These are phyloP conservation scores for Oophaga pumilio DNA, from an alignment of 2,113 vertebrate genomes.

Conservation along the genomic window DNA sequence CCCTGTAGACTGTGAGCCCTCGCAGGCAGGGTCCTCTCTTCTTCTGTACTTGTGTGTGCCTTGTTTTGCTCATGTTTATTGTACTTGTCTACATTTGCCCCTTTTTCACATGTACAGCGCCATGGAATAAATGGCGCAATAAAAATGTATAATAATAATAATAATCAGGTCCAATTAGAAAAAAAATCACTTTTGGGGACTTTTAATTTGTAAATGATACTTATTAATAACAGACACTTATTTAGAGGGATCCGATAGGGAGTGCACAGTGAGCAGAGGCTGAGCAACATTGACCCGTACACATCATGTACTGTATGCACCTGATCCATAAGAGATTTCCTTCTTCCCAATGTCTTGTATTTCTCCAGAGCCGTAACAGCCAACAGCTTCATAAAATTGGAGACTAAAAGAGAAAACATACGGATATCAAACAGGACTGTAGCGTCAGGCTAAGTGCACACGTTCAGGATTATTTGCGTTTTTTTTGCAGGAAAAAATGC, in stretches of 20 bases:
- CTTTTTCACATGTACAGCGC: too few relatives aligned
- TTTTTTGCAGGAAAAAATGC: too few relatives aligned
- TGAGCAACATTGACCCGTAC: not conserved
- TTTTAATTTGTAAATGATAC: not conserved
- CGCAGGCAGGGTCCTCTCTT: too few relatives aligned
- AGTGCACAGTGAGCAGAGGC: not conserved
- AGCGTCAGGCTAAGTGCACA: too few relatives aligned
- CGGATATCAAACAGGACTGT: not conserved
- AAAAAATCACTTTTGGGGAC: not conserved
- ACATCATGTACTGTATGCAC: slow-evolving; percentile 57
- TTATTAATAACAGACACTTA: not conserved
- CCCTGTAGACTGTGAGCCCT: too few relatives aligned
- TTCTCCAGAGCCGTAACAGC: slow-evolving; percentile 69
- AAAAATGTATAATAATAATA: too few relatives aligned
- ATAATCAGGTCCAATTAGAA: too few relatives aligned
- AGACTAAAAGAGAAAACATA: slow-evolving; percentile 59
- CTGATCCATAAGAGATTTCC: slow-evolving; percentile 57
- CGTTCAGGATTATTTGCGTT: too few relatives aligned
- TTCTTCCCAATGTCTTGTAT: slow-evolving; percentile 66
- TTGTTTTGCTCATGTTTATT: too few relatives aligned
- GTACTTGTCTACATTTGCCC: too few relatives aligned
- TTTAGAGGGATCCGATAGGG: not conserved
- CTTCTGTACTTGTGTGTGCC: too few relatives aligned
- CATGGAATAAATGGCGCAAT: too few relatives aligned
- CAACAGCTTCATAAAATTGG: slow-evolving; percentile 62